These are phyloP conservation scores for Choristoneura rosaceana DNA, from an alignment of 2,888 invertebrate genomes.

Conservation along the genomic window DNA sequence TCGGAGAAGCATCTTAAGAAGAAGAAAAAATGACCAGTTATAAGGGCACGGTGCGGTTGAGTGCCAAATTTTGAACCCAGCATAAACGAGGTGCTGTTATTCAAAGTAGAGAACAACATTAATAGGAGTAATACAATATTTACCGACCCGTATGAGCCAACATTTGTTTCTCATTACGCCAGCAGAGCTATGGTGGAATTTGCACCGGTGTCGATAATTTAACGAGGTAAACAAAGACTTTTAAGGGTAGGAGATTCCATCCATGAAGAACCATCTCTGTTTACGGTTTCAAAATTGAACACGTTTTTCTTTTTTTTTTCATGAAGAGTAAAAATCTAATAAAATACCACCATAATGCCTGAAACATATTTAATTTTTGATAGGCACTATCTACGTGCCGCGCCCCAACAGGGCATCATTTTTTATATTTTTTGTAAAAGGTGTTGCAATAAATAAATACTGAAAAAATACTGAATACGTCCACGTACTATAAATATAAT, in stretches of 20 bases:
- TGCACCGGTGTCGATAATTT: conserved; percentile 48
- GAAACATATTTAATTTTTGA: no score
- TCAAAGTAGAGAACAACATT: conserved; percentile 33
- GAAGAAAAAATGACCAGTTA: conserved; percentile 9
- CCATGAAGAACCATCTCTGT: background rate
- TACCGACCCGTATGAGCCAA: conserved; percentile 58
- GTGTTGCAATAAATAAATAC: no score
- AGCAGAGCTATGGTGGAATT: conserved; percentile 44
- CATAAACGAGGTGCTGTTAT: conserved; percentile 19
- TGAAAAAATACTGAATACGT: no score
- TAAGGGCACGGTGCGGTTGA: background rate
- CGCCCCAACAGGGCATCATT: no score
- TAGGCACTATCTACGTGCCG: no score
- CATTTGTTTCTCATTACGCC: conserved; percentile 67
- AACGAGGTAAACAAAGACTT: conserved; percentile 44
- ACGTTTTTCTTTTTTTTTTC: background rate
- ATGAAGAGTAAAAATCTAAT: no score
- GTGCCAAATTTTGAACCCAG: conserved; percentile 6
- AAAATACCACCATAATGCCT: no score
- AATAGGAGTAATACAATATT: conserved; percentile 47
- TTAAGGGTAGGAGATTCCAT: conserved; percentile 1
- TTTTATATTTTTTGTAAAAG: no score
- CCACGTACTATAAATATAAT: no score
- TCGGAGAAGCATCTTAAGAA: no score
- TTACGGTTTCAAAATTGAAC: background rate